Percentiles rank a stretch among this genome's conserved stretches.
These are phyloP conservation scores for Drosophila ogumai DNA, from an alignment of 1,140 invertebrate genomes.

Conservation along the genomic window DNA sequence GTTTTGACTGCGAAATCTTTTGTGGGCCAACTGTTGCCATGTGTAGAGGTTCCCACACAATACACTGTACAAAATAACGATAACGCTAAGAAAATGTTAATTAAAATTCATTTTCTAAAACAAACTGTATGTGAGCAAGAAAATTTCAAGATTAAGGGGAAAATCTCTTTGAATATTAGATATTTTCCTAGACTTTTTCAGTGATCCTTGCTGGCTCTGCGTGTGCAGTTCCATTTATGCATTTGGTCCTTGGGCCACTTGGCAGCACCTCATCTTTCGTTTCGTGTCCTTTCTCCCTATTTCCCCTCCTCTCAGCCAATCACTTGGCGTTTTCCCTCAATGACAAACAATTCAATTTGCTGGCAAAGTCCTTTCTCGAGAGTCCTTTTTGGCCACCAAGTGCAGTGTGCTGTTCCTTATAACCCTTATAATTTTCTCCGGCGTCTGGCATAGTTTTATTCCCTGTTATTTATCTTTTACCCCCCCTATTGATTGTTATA, in stretches of 20 bases:
- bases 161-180: neutral
- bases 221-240: slow-evolving; percentile 22
- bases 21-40: slow-evolving; percentile 62
- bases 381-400: slow-evolving; percentile 19
- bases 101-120: neutral
- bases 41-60: slow-evolving; percentile 35
- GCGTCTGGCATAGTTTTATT: slow-evolving; percentile 21
- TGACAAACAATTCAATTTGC: slow-evolving; percentile 77
- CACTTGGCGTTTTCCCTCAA: slow-evolving; percentile 18
- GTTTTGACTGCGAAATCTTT: slow-evolving; percentile 42
- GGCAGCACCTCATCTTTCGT: slow-evolving; percentile 18
- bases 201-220: neutral
- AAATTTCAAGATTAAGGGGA: neutral
- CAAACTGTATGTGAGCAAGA: neutral
- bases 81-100: neutral
- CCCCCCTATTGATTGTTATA: slow-evolving; percentile 21
- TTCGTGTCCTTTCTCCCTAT: neutral
- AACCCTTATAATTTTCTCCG: slow-evolving; percentile 8
- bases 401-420: slow-evolving; percentile 7
- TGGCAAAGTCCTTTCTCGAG: slow-evolving; percentile 39
- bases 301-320: neutral
- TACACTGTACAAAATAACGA: neutral
- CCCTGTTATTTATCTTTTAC: slow-evolving; percentile 10
- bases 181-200: too few species aligned
- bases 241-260: slow-evolving; percentile 38